phyloP scores from a whole-genome alignment of 2,797 vertebrate genomes.

The Vultur gryphus region DNA sequence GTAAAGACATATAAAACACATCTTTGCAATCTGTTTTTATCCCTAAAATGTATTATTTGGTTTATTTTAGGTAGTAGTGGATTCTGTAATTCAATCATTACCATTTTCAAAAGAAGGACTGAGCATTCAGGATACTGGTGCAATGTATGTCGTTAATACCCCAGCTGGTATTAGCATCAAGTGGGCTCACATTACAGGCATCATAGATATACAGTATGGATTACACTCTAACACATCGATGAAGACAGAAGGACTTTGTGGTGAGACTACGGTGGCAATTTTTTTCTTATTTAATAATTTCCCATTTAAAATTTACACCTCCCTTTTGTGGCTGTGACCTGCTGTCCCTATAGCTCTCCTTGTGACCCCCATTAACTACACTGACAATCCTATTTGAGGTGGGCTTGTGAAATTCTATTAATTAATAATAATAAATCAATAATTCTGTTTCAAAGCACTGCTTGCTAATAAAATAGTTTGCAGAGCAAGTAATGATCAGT shows the following conservation, averaged over 20 bases:
- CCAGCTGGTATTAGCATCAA: conserved; percentile 89
- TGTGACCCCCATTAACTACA: background rate
- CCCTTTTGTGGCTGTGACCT: background rate
- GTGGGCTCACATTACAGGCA: conserved; percentile 96
- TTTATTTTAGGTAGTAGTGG: conserved; percentile 85
- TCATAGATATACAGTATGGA: conserved; percentile 91
- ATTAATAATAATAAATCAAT: background rate
- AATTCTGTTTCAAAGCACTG: background rate
- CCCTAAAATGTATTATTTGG: background rate
- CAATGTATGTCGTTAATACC: conserved; percentile 91
- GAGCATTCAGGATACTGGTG: conserved; percentile 91
- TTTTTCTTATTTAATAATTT: background rate
- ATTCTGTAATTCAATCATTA: conserved; percentile 84
- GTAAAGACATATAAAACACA: background rate
- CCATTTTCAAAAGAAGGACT: conserved; percentile 88
- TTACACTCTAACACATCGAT: conserved; percentile 77
- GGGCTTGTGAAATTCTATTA: background rate
- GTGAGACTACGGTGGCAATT: conserved; percentile 73
- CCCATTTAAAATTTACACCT: background rate
- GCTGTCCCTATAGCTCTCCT: background rate
- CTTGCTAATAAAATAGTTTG: background rate
- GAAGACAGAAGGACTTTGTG: conserved; percentile 91
- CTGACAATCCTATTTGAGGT: background rate
- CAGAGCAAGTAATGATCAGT: background rate
- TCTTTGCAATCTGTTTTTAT: background rate